Conservation (phyloP, 1,140 invertebrate genomes). For the Luehdorfia chinensis region DNA sequence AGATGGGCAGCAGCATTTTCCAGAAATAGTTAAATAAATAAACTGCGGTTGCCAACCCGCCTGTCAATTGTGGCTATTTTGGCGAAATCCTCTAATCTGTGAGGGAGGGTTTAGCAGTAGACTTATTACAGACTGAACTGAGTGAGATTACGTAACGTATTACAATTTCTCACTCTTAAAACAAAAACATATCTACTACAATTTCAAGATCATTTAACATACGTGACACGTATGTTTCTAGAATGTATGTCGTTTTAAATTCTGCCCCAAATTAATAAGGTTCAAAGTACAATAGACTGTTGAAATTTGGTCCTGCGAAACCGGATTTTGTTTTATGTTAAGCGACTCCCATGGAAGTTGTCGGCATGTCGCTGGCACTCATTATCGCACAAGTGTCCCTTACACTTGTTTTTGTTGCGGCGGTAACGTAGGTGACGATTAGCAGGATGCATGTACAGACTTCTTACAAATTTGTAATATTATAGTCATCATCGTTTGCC, state of each 20-base stretch:
- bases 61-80: too few species aligned
- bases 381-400: conserved; percentile 19
- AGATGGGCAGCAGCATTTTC: too few species aligned
- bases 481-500: background rate
- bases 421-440: conserved; percentile 7
- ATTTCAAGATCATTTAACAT: conserved; percentile 23
- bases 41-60: too few species aligned
- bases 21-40: too few species aligned
- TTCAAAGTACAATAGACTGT: conserved; percentile 2
- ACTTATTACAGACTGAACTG: too few species aligned
- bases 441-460: conserved; percentile 1
- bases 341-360: conserved; percentile 12
- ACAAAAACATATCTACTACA: conserved; percentile 20
- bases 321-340: conserved; percentile 29
- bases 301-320: conserved; percentile 14
- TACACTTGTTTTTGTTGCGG: conserved; percentile 1
- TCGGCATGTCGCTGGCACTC: conserved; percentile 29
- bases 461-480: background rate
- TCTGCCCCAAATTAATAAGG: conserved; percentile 4
- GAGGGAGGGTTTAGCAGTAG: too few species aligned
- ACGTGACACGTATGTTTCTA: conserved; percentile 17
- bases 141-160: too few species aligned
- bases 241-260: conserved; percentile 4
- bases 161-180: too few species aligned
- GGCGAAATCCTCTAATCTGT: too few species aligned